Percentiles rank a stretch among this genome's conserved stretches.
phyloP scores from a whole-genome alignment of 2,888 invertebrate species.

The Amblyteles armatorius region DNA sequence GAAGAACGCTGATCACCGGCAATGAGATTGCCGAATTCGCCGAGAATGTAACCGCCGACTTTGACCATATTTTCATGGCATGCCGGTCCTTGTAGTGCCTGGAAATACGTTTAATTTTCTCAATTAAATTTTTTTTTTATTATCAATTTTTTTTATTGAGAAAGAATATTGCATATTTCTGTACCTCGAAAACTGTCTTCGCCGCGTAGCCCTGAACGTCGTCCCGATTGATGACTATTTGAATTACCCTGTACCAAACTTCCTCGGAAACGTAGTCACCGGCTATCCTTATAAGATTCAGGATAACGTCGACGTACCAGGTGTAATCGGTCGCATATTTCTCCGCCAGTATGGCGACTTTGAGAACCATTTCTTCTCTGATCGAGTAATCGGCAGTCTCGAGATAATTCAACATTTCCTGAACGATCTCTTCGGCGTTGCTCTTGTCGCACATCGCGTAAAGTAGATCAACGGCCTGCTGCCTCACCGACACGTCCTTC shows the following conservation, averaged over 20 bases:
- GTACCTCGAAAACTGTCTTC: conserved; percentile 98
- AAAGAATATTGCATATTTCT: conserved; percentile 36
- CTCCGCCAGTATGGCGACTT: conserved; percentile 99
- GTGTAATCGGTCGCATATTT: conserved; percentile 99
- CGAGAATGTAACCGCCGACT: conserved; percentile 99
- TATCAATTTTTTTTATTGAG: not conserved
- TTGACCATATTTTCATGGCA: conserved; percentile 99
- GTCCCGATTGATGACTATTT: conserved; percentile 99
- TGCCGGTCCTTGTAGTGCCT: conserved; percentile 98
- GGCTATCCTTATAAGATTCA: conserved; percentile 99
- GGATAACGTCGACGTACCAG: conserved; percentile 99
- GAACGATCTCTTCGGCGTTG: conserved; percentile 99
- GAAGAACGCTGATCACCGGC: conserved; percentile 99
- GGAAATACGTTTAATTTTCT: conserved; percentile 40
- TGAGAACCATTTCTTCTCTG: conserved; percentile 99
- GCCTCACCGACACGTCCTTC: conserved; percentile 98
- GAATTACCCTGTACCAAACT: conserved; percentile 99
- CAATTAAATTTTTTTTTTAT: not conserved
- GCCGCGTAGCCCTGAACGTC: conserved; percentile 99
- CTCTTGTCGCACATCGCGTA: conserved; percentile 99
- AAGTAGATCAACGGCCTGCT: conserved; percentile 98
- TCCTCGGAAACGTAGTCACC: conserved; percentile 99
- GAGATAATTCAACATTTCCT: conserved; percentile 99
- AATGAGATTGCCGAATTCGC: conserved; percentile 99
- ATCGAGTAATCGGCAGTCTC: conserved; percentile 99